Evolutionary conservation across 1,140 invertebrate genomes (phyloP).

Genomic region (Drosophila pallidifrons): DNA sequence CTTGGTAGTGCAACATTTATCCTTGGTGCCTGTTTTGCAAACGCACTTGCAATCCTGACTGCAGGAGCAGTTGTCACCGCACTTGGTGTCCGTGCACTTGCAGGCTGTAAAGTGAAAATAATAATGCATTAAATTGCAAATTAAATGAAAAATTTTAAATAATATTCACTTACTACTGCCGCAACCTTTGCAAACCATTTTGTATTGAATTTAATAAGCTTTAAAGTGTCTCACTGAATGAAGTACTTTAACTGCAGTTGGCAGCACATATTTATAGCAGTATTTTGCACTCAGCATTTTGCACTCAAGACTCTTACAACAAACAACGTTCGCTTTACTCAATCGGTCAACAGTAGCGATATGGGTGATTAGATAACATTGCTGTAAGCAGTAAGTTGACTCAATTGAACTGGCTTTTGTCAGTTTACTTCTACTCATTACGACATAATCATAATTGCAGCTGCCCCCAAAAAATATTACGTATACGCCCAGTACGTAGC

Average conservation of each 20-base stretch:
- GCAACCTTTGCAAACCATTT: constrained; percentile 72
- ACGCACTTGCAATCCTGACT: constrained; percentile 64
- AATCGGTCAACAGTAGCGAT: constrained; percentile 22
- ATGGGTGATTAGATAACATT: constrained; percentile 51
- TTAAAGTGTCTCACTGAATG: neutral
- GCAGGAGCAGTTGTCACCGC: constrained; percentile 70
- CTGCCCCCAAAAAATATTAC: constrained; percentile 3
- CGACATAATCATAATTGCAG: constrained; percentile 41
- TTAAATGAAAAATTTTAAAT: neutral
- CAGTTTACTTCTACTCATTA: constrained; percentile 26
- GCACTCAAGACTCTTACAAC: constrained; percentile 53
- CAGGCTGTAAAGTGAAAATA: constrained; percentile 44
- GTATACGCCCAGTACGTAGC: constrained; percentile 28
- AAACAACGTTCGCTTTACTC: constrained; percentile 34
- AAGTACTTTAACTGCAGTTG: constrained; percentile 27
- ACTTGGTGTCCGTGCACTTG: constrained; percentile 65
- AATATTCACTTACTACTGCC: constrained; percentile 55
- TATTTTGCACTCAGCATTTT: constrained; percentile 58
- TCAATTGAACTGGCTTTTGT: constrained; percentile 4
- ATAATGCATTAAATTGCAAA: neutral
- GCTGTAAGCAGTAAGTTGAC: constrained; percentile 2
- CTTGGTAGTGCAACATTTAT: constrained; percentile 64
- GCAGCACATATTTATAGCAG: constrained; percentile 37
- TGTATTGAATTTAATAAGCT: neutral
- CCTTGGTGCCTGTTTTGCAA: constrained; percentile 66